Evolutionary conservation across 2,797 vertebrate genomes (phyloP), one percentile per base, ranked within the genome.

Genomic region (Tenualosa ilisha): DNA sequence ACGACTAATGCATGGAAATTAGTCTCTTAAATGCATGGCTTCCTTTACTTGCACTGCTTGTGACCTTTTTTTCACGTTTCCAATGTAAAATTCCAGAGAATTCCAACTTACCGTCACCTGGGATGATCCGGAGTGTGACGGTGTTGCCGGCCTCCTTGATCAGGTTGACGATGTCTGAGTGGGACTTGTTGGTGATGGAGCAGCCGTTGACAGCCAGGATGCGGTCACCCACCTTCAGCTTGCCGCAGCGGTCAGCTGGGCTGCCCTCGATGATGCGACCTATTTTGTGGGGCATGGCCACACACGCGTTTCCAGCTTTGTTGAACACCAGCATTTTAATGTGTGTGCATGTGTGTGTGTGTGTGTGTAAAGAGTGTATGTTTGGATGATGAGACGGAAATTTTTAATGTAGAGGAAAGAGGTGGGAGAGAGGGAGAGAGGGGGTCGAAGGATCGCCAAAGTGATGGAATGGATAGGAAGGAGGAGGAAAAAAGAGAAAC

Each of bases 241-340:
- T 98, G 91, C 98, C 98, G 5, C 98, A 99, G 92, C 98, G 98
- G 95, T 99, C 98, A 6, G 98, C 98, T n/a, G 98, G 98, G 92
- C 98, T 99, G 91, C 98, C 98, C 94, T 99, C 98, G 90, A 99
- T 99, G 95, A 99, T 99, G 94, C 98, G 97, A 92, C 98, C 98
- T 99, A 99, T 99, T 99, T 99, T 99, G 97, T 99, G 98, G 96
- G 98, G 98, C 98, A 99, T 99, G 96, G 98, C 98, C 96, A 99
- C 98, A 98, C 98, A 99, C 96, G 98, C 97, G 97, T 99, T 99
- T 95, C 98, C 98, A 94, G 97, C 98, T 99, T 96, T 79, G 72
- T 93, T 85, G 91, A 93, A 91, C 94, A 96, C 90, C 89, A 83
- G 88, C 89, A 92, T 93, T 86, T 86, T 86, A 84, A 85, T 49